Evolutionary conservation across 2,797 vertebrate genomes (phyloP).

Genomic region (Parauchenoglanis ngamensis): DNA sequence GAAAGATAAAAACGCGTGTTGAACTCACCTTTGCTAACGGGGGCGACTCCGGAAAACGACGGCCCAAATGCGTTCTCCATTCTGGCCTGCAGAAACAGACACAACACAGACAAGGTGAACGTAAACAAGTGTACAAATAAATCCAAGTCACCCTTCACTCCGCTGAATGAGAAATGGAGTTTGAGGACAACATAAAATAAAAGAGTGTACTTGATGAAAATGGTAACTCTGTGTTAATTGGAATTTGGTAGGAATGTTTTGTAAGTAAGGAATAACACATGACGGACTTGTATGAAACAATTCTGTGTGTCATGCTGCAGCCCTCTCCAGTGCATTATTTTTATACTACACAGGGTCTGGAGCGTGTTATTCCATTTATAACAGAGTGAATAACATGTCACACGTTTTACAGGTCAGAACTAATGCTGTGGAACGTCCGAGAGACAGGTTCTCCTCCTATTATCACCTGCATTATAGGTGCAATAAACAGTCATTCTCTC

Average conservation of each 20-base stretch:
- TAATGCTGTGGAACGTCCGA: not conserved
- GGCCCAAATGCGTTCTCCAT: slow-evolving; percentile 86
- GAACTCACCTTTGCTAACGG: slow-evolving; percentile 82
- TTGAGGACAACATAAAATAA: not conserved
- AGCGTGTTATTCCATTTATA: not conserved
- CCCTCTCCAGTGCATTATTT: not conserved
- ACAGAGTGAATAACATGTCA: not conserved
- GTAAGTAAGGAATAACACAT: not conserved
- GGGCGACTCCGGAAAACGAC: slow-evolving; percentile 80
- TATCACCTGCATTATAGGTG: not conserved
- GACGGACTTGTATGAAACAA: not conserved
- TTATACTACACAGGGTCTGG: not conserved
- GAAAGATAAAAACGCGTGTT: not conserved
- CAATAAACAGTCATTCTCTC: not conserved
- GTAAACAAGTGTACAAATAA: not conserved
- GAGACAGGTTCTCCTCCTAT: not conserved
- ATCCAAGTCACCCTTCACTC: not conserved
- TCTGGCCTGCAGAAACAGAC: slow-evolving; percentile 69
- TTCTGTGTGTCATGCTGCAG: not conserved
- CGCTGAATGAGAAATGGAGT: not conserved
- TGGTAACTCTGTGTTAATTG: not conserved
- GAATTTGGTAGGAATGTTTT: not conserved
- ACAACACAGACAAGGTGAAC: not conserved
- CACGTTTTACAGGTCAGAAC: not conserved
- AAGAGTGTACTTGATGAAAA: not conserved